phyloP scores from a whole-genome alignment of 1,140 invertebrate species.

The Ladona fulva region DNA sequence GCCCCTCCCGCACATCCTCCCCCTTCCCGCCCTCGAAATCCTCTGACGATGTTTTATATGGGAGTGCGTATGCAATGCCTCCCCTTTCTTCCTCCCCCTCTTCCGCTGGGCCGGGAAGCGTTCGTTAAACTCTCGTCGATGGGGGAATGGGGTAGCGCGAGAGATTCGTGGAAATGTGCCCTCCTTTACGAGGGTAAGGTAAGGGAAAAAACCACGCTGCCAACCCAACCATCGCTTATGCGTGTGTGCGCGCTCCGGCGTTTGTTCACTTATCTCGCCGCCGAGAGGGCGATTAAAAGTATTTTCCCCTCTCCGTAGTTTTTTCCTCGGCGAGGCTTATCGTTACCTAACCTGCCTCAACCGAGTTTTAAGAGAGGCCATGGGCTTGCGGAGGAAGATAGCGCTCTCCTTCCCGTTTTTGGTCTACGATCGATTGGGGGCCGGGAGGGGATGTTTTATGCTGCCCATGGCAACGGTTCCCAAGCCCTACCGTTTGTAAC shows the following conservation, averaged over 20 bases:
- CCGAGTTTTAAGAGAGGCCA: not conserved
- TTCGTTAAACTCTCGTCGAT: not conserved
- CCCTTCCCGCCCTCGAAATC: no score
- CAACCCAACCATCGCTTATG: no score
- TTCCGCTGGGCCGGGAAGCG: not conserved
- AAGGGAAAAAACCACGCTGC: not conserved
- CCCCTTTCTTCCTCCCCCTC: not conserved
- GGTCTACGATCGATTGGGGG: not conserved
- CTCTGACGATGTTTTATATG: no score
- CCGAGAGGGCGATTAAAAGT: not conserved
- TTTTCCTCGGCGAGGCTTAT: not conserved
- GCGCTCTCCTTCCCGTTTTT: not conserved
- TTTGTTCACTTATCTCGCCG: not conserved
- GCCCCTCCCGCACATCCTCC: no score
- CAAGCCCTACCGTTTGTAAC: not conserved
- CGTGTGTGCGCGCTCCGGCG: no score
- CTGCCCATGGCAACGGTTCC: not conserved
- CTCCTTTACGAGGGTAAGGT: not conserved
- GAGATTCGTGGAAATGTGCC: slow-evolving; percentile 3
- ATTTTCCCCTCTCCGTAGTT: not conserved
- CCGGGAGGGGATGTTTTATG: not conserved
- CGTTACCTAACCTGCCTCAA: not conserved
- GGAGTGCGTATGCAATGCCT: no score
- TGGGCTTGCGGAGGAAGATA: not conserved
- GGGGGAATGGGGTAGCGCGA: not conserved